phyloP scores from a whole-genome alignment of 2,797 vertebrate species.

The Eidolon dupreanum region DNA sequence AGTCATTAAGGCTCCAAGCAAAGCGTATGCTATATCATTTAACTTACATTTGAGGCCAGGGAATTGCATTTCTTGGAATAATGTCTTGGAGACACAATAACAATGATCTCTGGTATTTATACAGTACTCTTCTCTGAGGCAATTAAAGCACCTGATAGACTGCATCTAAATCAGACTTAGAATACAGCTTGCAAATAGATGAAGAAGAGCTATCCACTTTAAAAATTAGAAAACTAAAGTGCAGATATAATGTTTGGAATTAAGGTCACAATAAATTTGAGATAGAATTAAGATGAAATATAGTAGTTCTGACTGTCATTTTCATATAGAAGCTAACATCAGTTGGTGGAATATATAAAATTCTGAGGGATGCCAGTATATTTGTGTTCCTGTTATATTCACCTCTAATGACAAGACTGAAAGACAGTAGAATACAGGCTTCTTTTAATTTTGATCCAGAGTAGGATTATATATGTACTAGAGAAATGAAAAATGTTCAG shows the following conservation, averaged over 20 bases:
- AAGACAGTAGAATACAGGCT: not conserved
- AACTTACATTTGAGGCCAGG: constrained; percentile 45
- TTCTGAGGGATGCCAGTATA: not conserved
- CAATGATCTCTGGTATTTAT: not conserved
- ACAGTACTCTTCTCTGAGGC: not conserved
- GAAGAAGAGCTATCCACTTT: not conserved
- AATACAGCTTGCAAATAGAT: not conserved
- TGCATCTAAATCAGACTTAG: not conserved
- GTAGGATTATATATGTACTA: not conserved
- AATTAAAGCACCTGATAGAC: not conserved
- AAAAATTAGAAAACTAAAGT: not conserved
- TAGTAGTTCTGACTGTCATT: not conserved
- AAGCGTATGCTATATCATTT: constrained; percentile 45
- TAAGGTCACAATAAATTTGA: not conserved
- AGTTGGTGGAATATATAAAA: not conserved
- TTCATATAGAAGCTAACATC: not conserved
- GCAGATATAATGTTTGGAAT: not conserved
- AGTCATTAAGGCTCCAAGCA: not conserved
- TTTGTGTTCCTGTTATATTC: not conserved
- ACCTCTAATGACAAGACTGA: not conserved
- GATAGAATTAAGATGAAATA: not conserved
- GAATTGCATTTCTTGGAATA: constrained; percentile 42
- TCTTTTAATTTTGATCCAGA: not conserved
- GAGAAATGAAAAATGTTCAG: not conserved
- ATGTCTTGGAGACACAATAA: constrained; percentile 29